phyloP scores from a whole-genome alignment of 53 echinoderm and acorn worm genomes.

The Holothuria scabra region DNA sequence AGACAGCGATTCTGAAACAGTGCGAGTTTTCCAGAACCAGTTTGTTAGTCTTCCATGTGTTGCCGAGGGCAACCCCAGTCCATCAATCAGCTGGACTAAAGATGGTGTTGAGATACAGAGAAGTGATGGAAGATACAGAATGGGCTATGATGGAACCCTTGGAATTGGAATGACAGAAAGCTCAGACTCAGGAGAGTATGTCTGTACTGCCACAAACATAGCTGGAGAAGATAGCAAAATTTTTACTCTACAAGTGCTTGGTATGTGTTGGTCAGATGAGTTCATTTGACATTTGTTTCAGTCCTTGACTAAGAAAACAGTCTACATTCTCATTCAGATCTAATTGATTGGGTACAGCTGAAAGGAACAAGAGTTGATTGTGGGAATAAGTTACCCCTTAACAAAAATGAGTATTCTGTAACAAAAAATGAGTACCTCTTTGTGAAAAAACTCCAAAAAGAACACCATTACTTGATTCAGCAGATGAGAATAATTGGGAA shows the following conservation, averaged over 20 bases:
- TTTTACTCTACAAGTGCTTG: slow-evolving; percentile 71
- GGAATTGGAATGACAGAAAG: slow-evolving; percentile 62
- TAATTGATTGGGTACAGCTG: no score
- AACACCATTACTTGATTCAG: no score
- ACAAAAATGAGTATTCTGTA: no score
- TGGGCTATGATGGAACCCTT: slow-evolving; percentile 46
- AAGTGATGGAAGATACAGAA: slow-evolving; percentile 44
- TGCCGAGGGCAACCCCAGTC: slow-evolving; percentile 78
- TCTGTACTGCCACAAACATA: slow-evolving; percentile 70
- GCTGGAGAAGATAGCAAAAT: slow-evolving; percentile 73
- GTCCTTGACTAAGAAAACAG: no score
- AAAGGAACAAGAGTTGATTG: no score
- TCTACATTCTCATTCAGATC: no score
- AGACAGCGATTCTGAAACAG: slow-evolving; percentile 42
- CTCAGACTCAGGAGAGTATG: slow-evolving; percentile 73
- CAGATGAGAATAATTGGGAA: no score
- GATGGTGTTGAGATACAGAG: slow-evolving; percentile 51
- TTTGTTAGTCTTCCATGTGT: slow-evolving; percentile 70
- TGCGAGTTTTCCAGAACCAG: slow-evolving; percentile 64
- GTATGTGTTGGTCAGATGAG: slow-evolving; percentile 41
- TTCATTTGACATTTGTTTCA: no score
- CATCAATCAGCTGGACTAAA: slow-evolving; percentile 75
- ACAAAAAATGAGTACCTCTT: no score
- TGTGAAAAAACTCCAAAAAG: no score
- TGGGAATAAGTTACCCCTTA: no score